Evolutionary conservation across 92 coral and sea anemone species (phyloP), one percentile per base, ranked within the genome.

Genomic region (Paragorgia papillata): DNA sequence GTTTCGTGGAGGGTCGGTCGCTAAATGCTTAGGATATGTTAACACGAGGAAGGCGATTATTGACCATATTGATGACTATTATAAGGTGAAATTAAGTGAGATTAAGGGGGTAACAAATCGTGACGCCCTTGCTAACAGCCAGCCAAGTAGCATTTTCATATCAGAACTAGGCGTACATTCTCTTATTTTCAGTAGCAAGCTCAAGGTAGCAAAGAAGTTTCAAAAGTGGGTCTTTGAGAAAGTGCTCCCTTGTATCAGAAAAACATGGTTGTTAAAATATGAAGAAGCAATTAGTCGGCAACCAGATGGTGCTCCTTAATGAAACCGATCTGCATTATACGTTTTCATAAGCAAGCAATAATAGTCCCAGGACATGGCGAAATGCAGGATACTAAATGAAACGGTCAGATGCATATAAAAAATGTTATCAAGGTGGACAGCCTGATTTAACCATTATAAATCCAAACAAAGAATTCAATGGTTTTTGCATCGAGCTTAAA

Each of bases 381-480:
- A 49, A 14, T 27, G 14, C 80, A 74, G 35, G 31, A 27, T 15
- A 32, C 7, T 2, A 31, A 53, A 21, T 7, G 32, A 8, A 24
- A 19, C 25, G 80, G 25, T 2, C 57, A 10, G 34, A 33, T 7
- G 32, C 51, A 28, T 39, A 57, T 34, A 74, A 57, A 3, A 32
- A 27, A 34, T 67, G 80, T 7, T 80, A 68, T 54, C 31, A 56
- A 24, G 24, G 30, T 7, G 84, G 78, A 3, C 55, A 43, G 26
- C 84, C 79, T 0, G 84, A 80, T 54, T 18, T 69, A 0, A 34
- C 57, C 24, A 74, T 74, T 22, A 15, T 20, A 10, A 74, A 74
- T 27, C 67, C 48, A 9, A 6, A 56, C 17, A 56, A 13, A 17
- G 22, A 17, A 10, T 56, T 13, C 31, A 56, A 22, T 13, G 30